Evolutionary conservation across 2,113 vertebrate genomes (phyloP), one percentile per base, ranked within the genome.

Genomic region (Rhinogobius similis): DNA sequence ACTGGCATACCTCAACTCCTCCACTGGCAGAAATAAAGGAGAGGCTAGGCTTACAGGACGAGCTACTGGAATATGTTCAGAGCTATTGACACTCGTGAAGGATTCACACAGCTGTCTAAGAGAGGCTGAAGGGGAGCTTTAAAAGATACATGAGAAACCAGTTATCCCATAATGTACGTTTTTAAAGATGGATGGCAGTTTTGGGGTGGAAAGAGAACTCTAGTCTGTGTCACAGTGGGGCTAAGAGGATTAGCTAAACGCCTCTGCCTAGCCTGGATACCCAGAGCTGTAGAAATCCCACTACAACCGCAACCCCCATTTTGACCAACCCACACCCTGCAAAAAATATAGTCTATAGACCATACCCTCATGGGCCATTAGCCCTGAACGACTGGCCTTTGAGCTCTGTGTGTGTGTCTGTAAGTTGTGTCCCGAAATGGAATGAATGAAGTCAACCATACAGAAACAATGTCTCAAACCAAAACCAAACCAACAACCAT

Each of bases 201-300:
- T 85, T 79, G 75, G 83, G 82, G 79, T 63, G 78, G 59, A 78
- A 68, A 78, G 85, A 55, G 79, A 81, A 80, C 81, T 88, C 66
- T 84, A n/a, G 85, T 87, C 85, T 83, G 86, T 87, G 86, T 87
- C 80, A 86, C 84, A 86, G 88, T 85, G 76, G 79, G 79, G 81
- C 73, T 91, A 91, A 91, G 90, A 89, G 90, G 88, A 91, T 91
- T 91, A 90, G 75, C 85, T 74, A 73, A 86, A 91, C 86, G 88
- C 88, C 88, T 91, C 83, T 91, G 87, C 82, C 87, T 79, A 83
- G 84, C 82, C 87, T 79, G 86, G 86, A 87, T 87, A 86, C 79
- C 78, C 81, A 78, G 86, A 83, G 88, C 87, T 84, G 86, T 86
- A 76, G 90, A 89, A 91, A 91, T 88, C 88, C 87, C 71, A 88